A percentile compares a stretch with the other conserved stretches of the same genome.
Conservation (phyloP, 2,888 invertebrate species). For the Caenorhabditis plicata region DNA sequence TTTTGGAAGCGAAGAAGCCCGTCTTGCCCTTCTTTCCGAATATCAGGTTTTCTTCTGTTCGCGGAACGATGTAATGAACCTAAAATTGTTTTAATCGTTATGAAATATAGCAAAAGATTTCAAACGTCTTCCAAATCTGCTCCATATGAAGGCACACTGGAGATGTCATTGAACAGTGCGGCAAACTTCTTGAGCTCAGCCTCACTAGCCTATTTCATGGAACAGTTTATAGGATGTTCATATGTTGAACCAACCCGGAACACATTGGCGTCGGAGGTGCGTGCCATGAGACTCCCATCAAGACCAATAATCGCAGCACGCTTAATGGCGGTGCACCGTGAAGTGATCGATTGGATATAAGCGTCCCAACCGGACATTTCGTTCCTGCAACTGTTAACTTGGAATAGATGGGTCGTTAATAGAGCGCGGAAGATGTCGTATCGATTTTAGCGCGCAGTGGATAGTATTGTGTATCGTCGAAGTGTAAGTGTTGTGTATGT, state of each 20-base stretch:
- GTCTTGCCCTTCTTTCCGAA: slow-evolving; percentile 65
- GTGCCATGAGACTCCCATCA: slow-evolving; percentile 63
- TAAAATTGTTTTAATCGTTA: slow-evolving; percentile 13
- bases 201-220: slow-evolving; percentile 59
- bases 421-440: no score
- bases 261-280: slow-evolving; percentile 40
- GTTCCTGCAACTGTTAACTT: slow-evolving; percentile 18
- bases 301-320: slow-evolving; percentile 61
- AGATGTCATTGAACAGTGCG: slow-evolving; percentile 50
- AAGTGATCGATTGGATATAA: slow-evolving; percentile 54
- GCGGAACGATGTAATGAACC: slow-evolving; percentile 65
- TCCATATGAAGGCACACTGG: slow-evolving; percentile 45
- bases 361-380: slow-evolving; percentile 64
- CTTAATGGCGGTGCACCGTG: slow-evolving; percentile 48
- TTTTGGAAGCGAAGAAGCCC: slow-evolving; percentile 64
- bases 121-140: slow-evolving; percentile 53
- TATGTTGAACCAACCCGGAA: slow-evolving; percentile 11
- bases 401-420: no score
- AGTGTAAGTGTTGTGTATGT: no score
- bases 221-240: not conserved
- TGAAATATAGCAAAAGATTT: not conserved
- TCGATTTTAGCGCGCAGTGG: no score
- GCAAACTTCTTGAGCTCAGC: slow-evolving; percentile 59
- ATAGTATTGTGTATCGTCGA: no score
- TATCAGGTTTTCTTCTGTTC: slow-evolving; percentile 62